Base-by-base conservation (phyloP, 2,113 vertebrate genomes). In the Entomyzon cyanotis region DNA sequence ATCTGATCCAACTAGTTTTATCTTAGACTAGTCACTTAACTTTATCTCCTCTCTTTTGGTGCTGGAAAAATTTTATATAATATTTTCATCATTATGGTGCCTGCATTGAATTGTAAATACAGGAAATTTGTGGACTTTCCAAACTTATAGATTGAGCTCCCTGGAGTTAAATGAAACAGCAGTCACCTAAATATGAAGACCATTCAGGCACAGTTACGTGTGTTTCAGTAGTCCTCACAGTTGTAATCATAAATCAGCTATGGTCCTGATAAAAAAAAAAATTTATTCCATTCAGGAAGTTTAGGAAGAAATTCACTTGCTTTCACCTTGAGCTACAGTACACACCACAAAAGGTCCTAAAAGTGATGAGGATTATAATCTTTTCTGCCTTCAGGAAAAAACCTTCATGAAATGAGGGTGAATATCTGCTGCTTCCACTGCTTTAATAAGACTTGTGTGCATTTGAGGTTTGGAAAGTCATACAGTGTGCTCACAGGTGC, bases 1-100 rank as follows among this genome's bases (percentile, higher is more conserved):
- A 33, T 91, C 90, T 93, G 92, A 82, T 58, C 89, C 8, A 5
- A 71, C 62, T 77, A 88, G 64, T 88, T 94, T 93, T 91, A 58
- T 65, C 68, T 84, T 73, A 68, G 69, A 84, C 31, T 62, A 31
- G 50, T 92, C 6, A 9, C 24, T 84, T 75, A 5, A 46, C 49
- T 92, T 84, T 5, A 25, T n/a, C 7, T 50, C 11, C 23, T 86
- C 42, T 86, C 6, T 84, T 92, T 70, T 16, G 12, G 24, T 70
- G 30, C 21, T 63, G 33, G 67, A 35, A 73, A 53, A 44, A 53
- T 28, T 44, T 60, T 13, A 18, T 87, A 44, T 7, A 68, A 83
- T 9, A 6, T 73, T 44, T 78, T 60, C 44, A 59, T 78, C 55
- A 11, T 73, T 55, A 55, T 11, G 42, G 27, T 88, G n/a, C 23